Evolutionary conservation across 2,888 invertebrate genomes (phyloP).

Genomic region (Melanophora roralis): DNA sequence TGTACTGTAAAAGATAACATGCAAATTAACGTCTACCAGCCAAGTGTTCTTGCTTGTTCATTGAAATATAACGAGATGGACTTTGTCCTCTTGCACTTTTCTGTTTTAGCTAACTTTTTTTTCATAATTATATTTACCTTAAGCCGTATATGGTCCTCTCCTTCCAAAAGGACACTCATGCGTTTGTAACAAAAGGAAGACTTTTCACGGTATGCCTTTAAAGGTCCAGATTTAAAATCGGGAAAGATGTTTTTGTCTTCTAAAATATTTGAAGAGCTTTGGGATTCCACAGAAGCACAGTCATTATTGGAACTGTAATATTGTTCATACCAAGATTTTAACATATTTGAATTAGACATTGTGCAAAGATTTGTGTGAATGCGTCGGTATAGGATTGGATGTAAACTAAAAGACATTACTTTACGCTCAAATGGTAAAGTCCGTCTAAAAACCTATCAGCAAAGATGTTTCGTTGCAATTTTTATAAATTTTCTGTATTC

Average conservation of each 20-base stretch:
- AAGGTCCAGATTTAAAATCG: slow-evolving; percentile 81
- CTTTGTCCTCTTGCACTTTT: slow-evolving; percentile 5
- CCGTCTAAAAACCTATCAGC: background rate
- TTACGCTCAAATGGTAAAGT: background rate
- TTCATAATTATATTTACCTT: slow-evolving; percentile 74
- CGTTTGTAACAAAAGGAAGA: slow-evolving; percentile 85
- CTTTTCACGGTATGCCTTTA: slow-evolving; percentile 81
- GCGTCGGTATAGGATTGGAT: background rate
- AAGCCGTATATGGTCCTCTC: slow-evolving; percentile 78
- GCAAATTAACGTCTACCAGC: background rate
- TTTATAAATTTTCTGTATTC: background rate
- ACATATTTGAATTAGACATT: slow-evolving; percentile 32
- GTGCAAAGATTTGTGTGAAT: background rate
- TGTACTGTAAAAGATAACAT: background rate
- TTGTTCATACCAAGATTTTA: slow-evolving; percentile 23
- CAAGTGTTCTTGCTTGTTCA: background rate
- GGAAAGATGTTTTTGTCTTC: slow-evolving; percentile 78
- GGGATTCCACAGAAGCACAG: background rate
- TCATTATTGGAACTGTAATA: slow-evolving; percentile 36
- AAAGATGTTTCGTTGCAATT: background rate
- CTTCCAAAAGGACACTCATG: slow-evolving; percentile 78
- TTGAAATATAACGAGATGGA: background rate
- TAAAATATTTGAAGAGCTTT: slow-evolving; percentile 62
- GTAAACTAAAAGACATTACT: background rate
- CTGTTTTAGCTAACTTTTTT: background rate